phyloP scores from a whole-genome alignment of 2,113 vertebrate species.

The Oryzias celebensis region DNA sequence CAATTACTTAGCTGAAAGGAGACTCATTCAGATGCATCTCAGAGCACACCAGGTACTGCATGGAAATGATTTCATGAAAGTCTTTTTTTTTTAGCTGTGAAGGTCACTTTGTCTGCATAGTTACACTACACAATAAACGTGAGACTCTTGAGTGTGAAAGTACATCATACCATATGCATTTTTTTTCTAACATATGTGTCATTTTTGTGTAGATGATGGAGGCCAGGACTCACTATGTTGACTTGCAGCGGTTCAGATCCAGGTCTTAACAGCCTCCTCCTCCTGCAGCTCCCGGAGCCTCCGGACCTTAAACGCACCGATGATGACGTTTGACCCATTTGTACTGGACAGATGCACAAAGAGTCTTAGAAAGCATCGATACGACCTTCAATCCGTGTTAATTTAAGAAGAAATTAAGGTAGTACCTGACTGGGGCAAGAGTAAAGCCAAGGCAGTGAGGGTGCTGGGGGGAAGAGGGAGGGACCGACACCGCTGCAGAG shows the following conservation, averaged over 20 bases:
- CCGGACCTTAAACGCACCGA: slow-evolving; percentile 71
- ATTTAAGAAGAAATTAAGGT: slow-evolving; percentile 2
- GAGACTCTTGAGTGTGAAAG: slow-evolving; percentile 9
- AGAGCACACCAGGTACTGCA: not conserved
- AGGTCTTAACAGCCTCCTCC: slow-evolving; percentile 81
- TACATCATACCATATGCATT: slow-evolving; percentile 16
- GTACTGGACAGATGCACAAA: slow-evolving; percentile 9
- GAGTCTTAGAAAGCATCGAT: slow-evolving; percentile 1
- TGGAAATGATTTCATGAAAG: not conserved
- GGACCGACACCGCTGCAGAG: slow-evolving; percentile 85
- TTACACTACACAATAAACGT: slow-evolving; percentile 15
- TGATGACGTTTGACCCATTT: slow-evolving; percentile 62
- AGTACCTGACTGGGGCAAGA: slow-evolving; percentile 75
- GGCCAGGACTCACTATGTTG: slow-evolving; percentile 79
- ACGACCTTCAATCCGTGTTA: slow-evolving; percentile 10
- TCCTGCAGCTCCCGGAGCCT: slow-evolving; percentile 67
- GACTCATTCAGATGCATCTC: slow-evolving; percentile 9
- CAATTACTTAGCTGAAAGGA: slow-evolving; percentile 48
- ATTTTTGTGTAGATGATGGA: not conserved
- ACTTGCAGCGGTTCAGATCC: slow-evolving; percentile 85
- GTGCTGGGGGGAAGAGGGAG: slow-evolving; percentile 83
- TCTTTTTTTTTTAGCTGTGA: not conserved
- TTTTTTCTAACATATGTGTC: slow-evolving; percentile 7
- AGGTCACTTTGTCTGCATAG: slow-evolving; percentile 7
- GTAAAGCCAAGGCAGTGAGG: slow-evolving; percentile 75